Evolutionary conservation across 1,140 invertebrate genomes (phyloP).

Genomic region (Tenebrio molitor): DNA sequence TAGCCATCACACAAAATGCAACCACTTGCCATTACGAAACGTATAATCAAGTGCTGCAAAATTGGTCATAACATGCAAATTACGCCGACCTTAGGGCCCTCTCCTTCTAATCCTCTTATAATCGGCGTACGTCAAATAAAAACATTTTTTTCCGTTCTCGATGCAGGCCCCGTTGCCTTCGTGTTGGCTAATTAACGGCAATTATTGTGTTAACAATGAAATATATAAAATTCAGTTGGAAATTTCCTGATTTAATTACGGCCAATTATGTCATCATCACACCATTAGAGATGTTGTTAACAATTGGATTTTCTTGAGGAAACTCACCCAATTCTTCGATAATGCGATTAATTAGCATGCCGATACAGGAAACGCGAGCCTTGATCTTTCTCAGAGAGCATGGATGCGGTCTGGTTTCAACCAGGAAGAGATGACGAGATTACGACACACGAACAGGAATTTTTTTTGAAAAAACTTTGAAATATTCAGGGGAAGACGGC

Average conservation of each 20-base stretch:
- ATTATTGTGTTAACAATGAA: slow-evolving; percentile 31
- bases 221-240: slow-evolving; percentile 32
- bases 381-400: too few species aligned
- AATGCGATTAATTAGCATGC: slow-evolving; percentile 25
- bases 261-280: slow-evolving; percentile 34
- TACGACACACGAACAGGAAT: too few species aligned
- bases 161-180: slow-evolving; percentile 13
- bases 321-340: slow-evolving; percentile 38
- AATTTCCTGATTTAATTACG: slow-evolving; percentile 32
- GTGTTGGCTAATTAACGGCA: slow-evolving; percentile 20
- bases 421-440: too few species aligned
- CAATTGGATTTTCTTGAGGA: slow-evolving; percentile 34
- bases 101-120: too few species aligned
- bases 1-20: slow-evolving; percentile 23
- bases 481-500: too few species aligned
- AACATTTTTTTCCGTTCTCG: slow-evolving; percentile 14
- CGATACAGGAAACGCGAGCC: slow-evolving; percentile 4
- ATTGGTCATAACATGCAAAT: slow-evolving; percentile 20
- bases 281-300: slow-evolving; percentile 28
- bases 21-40: neutral
- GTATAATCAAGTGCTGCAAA: slow-evolving; percentile 17
- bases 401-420: too few species aligned
- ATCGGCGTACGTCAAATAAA: too few species aligned
- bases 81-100: slow-evolving; percentile 6
- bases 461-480: too few species aligned